Evolutionary conservation across 2,113 vertebrate genomes (phyloP).

Genomic region (Hippopotamus amphibius): DNA sequence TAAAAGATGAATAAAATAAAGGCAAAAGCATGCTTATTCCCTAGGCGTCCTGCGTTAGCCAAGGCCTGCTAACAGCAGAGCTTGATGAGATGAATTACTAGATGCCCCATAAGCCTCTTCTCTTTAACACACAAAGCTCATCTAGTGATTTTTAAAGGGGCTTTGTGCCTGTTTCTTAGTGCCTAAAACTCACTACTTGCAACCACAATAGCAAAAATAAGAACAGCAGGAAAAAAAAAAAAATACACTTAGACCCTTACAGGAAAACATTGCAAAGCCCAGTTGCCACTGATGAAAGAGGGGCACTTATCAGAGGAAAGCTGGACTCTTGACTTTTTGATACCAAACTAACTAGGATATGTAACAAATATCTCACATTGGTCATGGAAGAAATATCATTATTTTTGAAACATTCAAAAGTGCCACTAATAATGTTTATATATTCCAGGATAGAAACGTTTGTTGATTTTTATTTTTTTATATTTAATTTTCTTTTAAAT

Average conservation of each 20-base stretch:
- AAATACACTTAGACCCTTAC: background rate
- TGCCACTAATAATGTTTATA: background rate
- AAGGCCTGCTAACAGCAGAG: constrained; percentile 62
- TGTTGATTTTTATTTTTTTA: background rate
- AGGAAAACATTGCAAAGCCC: background rate
- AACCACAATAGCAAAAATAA: constrained; percentile 64
- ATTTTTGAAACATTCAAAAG: constrained; percentile 51
- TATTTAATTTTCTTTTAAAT: constrained; percentile 60
- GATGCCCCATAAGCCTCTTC: constrained; percentile 64
- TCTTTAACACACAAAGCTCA: constrained; percentile 63
- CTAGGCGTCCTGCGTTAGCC: constrained; percentile 40
- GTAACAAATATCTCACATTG: background rate
- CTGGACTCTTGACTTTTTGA: background rate
- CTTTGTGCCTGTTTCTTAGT: constrained; percentile 52
- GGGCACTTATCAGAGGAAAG: background rate
- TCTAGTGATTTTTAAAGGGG: constrained; percentile 71
- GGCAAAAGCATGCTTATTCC: constrained; percentile 49
- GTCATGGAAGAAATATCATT: background rate
- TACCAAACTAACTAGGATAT: background rate
- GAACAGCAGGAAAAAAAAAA: constrained; percentile 25
- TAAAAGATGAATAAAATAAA: constrained; percentile 56
- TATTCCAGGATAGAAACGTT: background rate
- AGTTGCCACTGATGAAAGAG: background rate
- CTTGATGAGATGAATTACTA: constrained; percentile 77
- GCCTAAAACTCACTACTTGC: constrained; percentile 49